A percentile compares a stretch with the other conserved stretches of the same genome.
Conservation (phyloP, 2,113 vertebrate genomes). For the Phylloscopus trochiloides region DNA sequence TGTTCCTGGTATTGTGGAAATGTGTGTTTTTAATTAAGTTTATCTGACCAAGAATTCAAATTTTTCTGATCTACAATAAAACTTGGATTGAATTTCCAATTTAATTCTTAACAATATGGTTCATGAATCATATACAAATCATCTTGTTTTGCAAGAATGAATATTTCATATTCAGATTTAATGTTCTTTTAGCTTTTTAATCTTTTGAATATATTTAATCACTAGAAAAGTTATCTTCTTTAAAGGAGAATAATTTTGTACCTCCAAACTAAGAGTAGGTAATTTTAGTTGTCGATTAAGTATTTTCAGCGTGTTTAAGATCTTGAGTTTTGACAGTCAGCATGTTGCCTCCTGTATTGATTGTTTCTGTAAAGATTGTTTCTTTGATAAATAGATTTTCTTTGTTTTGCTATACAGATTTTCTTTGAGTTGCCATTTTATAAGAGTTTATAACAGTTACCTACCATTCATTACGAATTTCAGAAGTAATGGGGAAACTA, state of each 20-base stretch:
- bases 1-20: constrained; percentile 16
- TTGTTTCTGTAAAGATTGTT: background rate
- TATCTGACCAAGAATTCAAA: constrained; percentile 52
- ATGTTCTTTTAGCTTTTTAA: background rate
- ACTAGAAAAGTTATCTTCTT: background rate
- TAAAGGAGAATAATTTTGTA: background rate
- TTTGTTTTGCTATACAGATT: background rate
- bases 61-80: constrained; percentile 43
- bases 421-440: background rate
- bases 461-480: background rate
- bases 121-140: background rate
- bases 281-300: background rate
- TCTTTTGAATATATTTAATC: background rate
- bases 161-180: constrained; percentile 6
- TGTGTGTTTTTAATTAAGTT: constrained; percentile 60
- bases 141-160: constrained; percentile 1
- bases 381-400: background rate
- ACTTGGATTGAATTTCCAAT: constrained; percentile 43
- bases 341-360: background rate
- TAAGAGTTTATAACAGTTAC: background rate
- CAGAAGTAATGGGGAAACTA: background rate
- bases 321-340: background rate
- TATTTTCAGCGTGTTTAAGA: background rate
- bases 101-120: constrained; percentile 28
- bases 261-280: background rate